phyloP scores from a whole-genome alignment of 92 coral and sea anemone genomes.

The Nematostella vectensis region DNA sequence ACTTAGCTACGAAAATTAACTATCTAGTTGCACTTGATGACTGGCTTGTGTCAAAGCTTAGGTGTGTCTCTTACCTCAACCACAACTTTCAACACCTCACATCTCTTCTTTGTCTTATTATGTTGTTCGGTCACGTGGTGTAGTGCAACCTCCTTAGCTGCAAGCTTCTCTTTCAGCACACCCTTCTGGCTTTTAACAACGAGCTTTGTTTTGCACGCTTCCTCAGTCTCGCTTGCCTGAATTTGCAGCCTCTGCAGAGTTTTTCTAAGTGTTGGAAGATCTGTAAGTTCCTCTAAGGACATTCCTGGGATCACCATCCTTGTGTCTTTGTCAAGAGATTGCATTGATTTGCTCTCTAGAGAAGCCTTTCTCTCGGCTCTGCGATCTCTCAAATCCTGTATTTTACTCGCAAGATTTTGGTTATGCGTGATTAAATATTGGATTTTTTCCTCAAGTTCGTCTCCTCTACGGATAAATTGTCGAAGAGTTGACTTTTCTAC shows the following conservation, averaged over 20 bases:
- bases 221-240: slow-evolving; percentile 50
- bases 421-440: slow-evolving; percentile 43
- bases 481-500: slow-evolving; percentile 72
- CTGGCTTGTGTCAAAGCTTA: too few relatives aligned
- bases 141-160: slow-evolving; percentile 49
- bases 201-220: slow-evolving; percentile 52
- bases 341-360: slow-evolving; percentile 45
- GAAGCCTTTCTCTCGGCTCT: slow-evolving; percentile 37
- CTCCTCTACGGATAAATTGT: slow-evolving; percentile 64
- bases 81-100: slow-evolving; percentile 76
- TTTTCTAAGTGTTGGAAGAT: slow-evolving; percentile 50
- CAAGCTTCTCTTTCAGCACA: slow-evolving; percentile 56
- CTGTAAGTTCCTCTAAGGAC: slow-evolving; percentile 61
- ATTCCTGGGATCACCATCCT: slow-evolving; percentile 72
- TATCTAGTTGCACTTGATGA: too few relatives aligned
- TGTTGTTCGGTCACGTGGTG: slow-evolving; percentile 28
- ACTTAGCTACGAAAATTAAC: too few relatives aligned
- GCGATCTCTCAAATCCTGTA: slow-evolving; percentile 33
- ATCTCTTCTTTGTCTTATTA: slow-evolving; percentile 47
- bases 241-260: slow-evolving; percentile 47
- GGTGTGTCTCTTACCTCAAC: slow-evolving; percentile 88
- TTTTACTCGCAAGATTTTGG: slow-evolving; percentile 36
- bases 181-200: slow-evolving; percentile 56
- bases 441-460: slow-evolving; percentile 73
- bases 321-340: slow-evolving; percentile 37